Percentiles rank a stretch among this genome's conserved stretches.
These are phyloP conservation scores for Morone saxatilis DNA, from an alignment of 2,113 vertebrate genomes.

Conservation along the genomic window DNA sequence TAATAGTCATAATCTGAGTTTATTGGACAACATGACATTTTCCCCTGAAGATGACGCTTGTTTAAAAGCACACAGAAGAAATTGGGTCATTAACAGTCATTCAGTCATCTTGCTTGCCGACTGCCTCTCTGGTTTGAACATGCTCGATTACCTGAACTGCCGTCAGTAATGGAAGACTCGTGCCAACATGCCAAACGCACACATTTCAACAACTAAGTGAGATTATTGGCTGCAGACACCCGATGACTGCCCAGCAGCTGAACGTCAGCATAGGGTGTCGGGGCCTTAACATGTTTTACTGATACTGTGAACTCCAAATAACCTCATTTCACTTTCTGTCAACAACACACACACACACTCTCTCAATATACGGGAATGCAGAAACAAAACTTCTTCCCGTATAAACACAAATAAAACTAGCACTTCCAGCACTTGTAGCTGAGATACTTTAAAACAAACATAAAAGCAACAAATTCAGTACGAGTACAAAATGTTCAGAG, in stretches of 20 bases:
- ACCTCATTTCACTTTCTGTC: background rate
- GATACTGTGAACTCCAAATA: background rate
- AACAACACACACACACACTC: background rate
- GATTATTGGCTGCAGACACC: background rate
- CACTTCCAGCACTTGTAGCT: background rate
- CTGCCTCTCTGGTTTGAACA: background rate
- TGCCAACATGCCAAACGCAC: background rate
- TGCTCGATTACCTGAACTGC: background rate
- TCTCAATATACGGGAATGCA: background rate
- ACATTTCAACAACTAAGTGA: background rate
- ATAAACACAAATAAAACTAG: background rate
- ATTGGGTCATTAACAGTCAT: background rate
- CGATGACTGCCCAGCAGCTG: no score
- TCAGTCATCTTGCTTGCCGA: background rate
- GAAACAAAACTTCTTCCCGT: background rate
- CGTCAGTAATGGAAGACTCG: background rate
- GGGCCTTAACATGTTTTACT: background rate
- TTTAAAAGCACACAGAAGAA: background rate
- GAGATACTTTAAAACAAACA: background rate
- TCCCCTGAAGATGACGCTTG: background rate
- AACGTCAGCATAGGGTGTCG: background rate
- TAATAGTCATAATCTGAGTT: background rate
- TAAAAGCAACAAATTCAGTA: constrained; percentile 7
- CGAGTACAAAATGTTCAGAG: constrained; percentile 13
- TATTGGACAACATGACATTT: background rate